A percentile compares a stretch with the other conserved stretches of the same genome.
Evolutionary conservation across 2,113 vertebrate species (phyloP).

Genomic region (Albula glossodonta): DNA sequence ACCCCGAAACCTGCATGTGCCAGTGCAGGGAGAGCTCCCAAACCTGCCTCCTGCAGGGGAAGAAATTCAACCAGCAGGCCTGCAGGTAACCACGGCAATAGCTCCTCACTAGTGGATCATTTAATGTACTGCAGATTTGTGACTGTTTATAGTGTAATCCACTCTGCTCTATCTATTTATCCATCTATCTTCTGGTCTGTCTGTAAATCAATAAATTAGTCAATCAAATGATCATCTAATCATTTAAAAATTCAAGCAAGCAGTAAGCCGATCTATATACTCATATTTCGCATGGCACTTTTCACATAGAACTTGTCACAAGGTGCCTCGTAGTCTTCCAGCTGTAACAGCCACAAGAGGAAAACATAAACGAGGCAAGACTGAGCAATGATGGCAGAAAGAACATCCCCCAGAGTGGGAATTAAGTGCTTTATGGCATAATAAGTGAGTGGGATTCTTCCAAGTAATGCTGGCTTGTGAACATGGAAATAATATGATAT

Average conservation of each 20-base stretch:
- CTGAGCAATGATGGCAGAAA: neutral
- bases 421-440: neutral
- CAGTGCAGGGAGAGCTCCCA: constrained; percentile 66
- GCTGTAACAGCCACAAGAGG: neutral
- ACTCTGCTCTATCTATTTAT: neutral
- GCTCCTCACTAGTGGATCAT: no score
- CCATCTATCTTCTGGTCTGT: neutral
- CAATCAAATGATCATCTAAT: no score
- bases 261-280: neutral
- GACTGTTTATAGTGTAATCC: no score
- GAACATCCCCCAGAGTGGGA: neutral
- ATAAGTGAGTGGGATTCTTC: neutral
- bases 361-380: neutral
- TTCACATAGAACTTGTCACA: neutral
- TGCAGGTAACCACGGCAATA: constrained; percentile 60
- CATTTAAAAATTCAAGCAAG: no score
- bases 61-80: constrained; percentile 62
- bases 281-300: neutral
- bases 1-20: constrained; percentile 68
- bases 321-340: neutral
- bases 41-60: constrained; percentile 66
- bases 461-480: neutral
- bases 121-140: no score
- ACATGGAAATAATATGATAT: neutral
- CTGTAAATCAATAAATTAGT: no score